Conservation (phyloP, 2,113 vertebrate species). For the Gavia stellata region DNA sequence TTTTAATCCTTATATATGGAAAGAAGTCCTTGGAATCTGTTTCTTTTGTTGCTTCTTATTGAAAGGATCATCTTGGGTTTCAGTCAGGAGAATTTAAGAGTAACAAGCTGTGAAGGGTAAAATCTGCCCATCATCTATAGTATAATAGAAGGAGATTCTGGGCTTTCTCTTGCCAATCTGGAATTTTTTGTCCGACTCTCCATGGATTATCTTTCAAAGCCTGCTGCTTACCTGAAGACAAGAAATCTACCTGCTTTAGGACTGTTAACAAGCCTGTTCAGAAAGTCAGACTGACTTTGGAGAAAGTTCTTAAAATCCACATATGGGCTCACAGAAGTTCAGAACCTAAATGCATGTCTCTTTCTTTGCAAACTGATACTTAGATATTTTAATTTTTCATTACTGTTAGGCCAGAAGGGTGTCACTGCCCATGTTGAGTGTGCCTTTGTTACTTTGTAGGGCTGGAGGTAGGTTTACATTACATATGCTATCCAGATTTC, state of each 20-base stretch:
- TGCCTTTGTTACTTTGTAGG: not conserved
- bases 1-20: not conserved
- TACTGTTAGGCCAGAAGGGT: not conserved
- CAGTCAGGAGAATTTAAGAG: not conserved
- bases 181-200: not conserved
- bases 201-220: not conserved
- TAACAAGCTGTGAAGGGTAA: not conserved
- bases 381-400: not conserved
- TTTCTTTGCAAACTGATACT: not conserved
- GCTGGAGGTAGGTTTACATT: not conserved
- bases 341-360: not conserved
- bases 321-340: not conserved
- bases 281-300: not conserved
- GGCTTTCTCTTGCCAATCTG: not conserved
- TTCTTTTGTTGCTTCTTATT: not conserved
- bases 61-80: not conserved
- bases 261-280: not conserved
- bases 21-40: not conserved
- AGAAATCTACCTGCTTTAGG: not conserved
- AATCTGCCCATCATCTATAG: not conserved
- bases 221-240: not conserved
- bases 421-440: not conserved
- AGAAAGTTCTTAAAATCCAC: not conserved
- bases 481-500: not conserved
- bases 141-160: not conserved